These are phyloP conservation scores for Cyphomyrmex costatus DNA, from an alignment of 1,140 invertebrate species.

Conservation along the genomic window DNA sequence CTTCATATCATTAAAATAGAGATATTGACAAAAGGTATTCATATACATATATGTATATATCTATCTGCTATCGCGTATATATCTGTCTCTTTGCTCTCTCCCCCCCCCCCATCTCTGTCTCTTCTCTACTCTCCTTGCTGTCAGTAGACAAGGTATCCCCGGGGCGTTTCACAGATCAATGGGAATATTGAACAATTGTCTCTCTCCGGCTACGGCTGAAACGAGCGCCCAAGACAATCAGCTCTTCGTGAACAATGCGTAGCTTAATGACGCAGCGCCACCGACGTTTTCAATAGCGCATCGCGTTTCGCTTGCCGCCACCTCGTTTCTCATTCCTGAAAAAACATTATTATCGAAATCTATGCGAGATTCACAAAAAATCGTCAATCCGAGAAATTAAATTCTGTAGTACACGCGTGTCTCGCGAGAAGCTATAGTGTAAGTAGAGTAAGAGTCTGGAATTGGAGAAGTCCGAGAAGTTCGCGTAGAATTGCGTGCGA, in stretches of 20 bases:
- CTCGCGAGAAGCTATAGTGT: not conserved
- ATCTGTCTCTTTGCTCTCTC: constrained; percentile 8
- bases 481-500: not conserved
- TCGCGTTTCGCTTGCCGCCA: constrained; percentile 47
- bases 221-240: constrained; percentile 86
- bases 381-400: not conserved
- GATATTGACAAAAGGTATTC: constrained; percentile 85
- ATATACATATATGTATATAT: constrained; percentile 70
- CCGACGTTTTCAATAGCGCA: constrained; percentile 79
- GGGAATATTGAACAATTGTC: constrained; percentile 87
- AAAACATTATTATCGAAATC: constrained; percentile 67
- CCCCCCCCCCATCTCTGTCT: not conserved
- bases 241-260: constrained; percentile 85
- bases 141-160: constrained; percentile 76
- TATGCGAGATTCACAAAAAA: not conserved
- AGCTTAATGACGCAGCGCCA: constrained; percentile 86
- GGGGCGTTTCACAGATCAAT: constrained; percentile 86
- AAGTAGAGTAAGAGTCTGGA: not conserved
- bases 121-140: constrained; percentile 17
- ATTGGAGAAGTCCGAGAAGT: not conserved
- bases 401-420: not conserved
- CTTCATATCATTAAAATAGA: constrained; percentile 86
- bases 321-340: constrained; percentile 32
- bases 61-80: constrained; percentile 56
- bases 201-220: constrained; percentile 84